These are phyloP conservation scores for Argyrosomus japonicus DNA, from an alignment of 2,113 vertebrate species.

Conservation along the genomic window DNA sequence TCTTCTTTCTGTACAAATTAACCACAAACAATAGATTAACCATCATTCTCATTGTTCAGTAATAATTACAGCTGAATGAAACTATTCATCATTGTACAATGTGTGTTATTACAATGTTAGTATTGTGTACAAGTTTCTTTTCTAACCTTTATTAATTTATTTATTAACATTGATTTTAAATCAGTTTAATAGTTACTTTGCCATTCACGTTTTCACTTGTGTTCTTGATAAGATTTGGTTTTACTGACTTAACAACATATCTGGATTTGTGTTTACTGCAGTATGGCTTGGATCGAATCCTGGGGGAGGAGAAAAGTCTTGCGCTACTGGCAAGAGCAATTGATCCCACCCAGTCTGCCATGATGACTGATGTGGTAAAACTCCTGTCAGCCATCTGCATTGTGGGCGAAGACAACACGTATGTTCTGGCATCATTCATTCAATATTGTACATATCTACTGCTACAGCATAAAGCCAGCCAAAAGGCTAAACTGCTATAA, in stretches of 20 bases:
- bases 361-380: constrained; percentile 97
- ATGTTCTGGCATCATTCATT: constrained; percentile 71
- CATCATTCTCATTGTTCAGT: background rate
- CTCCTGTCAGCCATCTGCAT: constrained; percentile 98
- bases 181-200: background rate
- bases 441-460: background rate
- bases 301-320: constrained; percentile 94
- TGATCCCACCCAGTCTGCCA: constrained; percentile 89
- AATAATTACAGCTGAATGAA: background rate
- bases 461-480: background rate
- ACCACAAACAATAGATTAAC: background rate
- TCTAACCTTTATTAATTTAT: no score
- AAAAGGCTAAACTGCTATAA: background rate
- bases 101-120: background rate
- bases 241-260: constrained; percentile 5
- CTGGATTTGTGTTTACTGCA: constrained; percentile 67
- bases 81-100: background rate
- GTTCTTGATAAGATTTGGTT: background rate
- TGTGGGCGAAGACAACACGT: constrained; percentile 97
- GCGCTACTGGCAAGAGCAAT: constrained; percentile 90
- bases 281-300: constrained; percentile 97
- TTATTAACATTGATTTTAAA: background rate
- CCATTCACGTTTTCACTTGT: background rate
- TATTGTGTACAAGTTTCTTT: background rate
- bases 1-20: constrained; percentile 4